Conservation (phyloP, 2,888 invertebrate genomes). For the Masnerella sp. region DNA sequence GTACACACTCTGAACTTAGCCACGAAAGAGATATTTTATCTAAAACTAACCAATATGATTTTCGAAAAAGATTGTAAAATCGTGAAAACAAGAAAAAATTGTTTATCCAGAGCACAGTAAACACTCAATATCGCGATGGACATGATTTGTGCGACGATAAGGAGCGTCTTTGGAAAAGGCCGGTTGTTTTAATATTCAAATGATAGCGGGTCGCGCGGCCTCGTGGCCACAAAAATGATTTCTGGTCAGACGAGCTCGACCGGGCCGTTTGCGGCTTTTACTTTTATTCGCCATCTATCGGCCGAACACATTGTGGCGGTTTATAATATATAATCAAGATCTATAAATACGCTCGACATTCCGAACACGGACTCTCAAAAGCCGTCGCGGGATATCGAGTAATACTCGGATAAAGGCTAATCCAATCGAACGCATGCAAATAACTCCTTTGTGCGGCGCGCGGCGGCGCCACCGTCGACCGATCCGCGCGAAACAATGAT, state of each 20-base stretch:
- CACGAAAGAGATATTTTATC: no score
- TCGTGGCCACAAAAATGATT: constrained; percentile 18
- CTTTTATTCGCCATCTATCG: constrained; percentile 15
- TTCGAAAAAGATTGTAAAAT: no score
- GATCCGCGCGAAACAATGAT: constrained; percentile 16
- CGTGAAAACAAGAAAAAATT: no score
- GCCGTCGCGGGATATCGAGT: constrained; percentile 31
- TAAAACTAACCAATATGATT: no score
- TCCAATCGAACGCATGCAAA: constrained; percentile 23
- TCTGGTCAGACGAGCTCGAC: constrained; percentile 7
- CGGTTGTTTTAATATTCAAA: constrained; percentile 2
- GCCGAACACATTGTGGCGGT: constrained; percentile 2
- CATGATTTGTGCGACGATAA: no score
- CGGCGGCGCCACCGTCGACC: constrained; percentile 7
- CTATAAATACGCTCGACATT: constrained; percentile 27
- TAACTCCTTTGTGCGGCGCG: constrained; percentile 14
- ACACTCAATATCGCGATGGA: no score
- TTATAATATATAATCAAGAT: constrained; percentile 25
- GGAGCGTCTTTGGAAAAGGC: neutral
- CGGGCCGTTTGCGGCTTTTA: constrained; percentile 16
- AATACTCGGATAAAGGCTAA: constrained; percentile 18
- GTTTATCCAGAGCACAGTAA: no score
- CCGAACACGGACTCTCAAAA: constrained; percentile 16
- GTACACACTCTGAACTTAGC: no score
- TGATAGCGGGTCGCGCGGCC: neutral